A percentile compares a stretch with the other conserved stretches of the same genome.
Evolutionary conservation across 2,888 invertebrate species (phyloP).

Genomic region (Pilophorus perplexus): DNA sequence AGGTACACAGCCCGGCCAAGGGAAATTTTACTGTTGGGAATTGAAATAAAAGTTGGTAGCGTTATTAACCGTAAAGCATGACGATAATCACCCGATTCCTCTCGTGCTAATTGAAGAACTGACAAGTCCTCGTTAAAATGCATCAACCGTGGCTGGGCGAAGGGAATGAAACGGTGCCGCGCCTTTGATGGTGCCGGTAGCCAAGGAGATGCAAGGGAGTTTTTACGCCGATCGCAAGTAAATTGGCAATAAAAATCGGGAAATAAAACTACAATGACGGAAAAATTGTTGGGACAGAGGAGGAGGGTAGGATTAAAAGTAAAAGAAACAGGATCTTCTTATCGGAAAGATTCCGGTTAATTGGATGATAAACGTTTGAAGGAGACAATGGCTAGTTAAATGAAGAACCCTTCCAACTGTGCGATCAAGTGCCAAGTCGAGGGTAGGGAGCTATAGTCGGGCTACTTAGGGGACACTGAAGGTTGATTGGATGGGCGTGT

Average conservation of each 20-base stretch:
- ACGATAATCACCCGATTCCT: slow-evolving; percentile 15
- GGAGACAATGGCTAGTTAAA: slow-evolving; percentile 26
- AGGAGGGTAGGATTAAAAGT: background rate
- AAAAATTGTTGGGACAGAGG: too few species aligned
- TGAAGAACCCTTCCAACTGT: slow-evolving; percentile 16
- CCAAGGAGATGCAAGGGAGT: slow-evolving; percentile 3
- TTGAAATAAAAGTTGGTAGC: slow-evolving; percentile 11
- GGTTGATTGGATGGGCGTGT: slow-evolving; percentile 24
- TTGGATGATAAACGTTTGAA: slow-evolving; percentile 26
- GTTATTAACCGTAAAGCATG: slow-evolving; percentile 24
- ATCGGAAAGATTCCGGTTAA: slow-evolving; percentile 12
- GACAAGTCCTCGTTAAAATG: slow-evolving; percentile 8
- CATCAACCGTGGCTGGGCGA: background rate
- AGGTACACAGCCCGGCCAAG: background rate
- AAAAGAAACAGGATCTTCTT: slow-evolving; percentile 8
- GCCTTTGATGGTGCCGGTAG: slow-evolving; percentile 26
- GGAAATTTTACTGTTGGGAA: background rate
- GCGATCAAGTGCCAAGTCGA: slow-evolving; percentile 5
- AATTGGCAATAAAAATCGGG: slow-evolving; percentile 19
- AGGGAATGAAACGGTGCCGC: slow-evolving; percentile 1
- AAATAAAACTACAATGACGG: slow-evolving; percentile 17
- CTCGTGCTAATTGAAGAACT: slow-evolving; percentile 17
- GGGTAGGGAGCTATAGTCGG: slow-evolving; percentile 1
- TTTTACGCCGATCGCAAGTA: slow-evolving; percentile 10
- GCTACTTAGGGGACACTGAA: slow-evolving; percentile 1